Evolutionary conservation across 2,888 invertebrate genomes (phyloP).

Genomic region (Caprella mutica): DNA sequence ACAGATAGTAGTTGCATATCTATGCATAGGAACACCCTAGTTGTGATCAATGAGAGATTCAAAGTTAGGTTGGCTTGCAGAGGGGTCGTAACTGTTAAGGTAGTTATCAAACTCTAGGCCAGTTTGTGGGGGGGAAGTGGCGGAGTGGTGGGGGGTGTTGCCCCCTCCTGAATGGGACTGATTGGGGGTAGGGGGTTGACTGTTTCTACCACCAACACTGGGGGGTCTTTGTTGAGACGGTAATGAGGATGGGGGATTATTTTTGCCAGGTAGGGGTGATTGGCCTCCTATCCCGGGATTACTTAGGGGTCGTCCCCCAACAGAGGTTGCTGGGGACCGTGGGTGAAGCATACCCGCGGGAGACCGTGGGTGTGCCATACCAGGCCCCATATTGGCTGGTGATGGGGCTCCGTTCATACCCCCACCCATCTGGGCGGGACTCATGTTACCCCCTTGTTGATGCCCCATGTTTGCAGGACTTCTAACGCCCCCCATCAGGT

Average conservation of each 20-base stretch:
- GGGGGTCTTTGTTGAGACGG: conserved; percentile 5
- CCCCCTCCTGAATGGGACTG: conserved; percentile 15
- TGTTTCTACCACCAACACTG: conserved; percentile 25
- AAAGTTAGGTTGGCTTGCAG: no score
- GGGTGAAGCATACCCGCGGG: conserved; percentile 20
- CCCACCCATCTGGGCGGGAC: conserved; percentile 28
- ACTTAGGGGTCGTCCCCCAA: conserved; percentile 12
- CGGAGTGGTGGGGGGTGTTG: neutral
- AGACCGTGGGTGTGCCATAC: conserved; percentile 17
- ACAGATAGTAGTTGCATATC: no score
- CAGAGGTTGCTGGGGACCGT: conserved; percentile 18
- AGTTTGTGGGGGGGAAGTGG: neutral
- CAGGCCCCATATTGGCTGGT: conserved; percentile 21
- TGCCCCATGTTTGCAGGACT: conserved; percentile 29
- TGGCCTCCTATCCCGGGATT: conserved; percentile 10
- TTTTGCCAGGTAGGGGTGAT: neutral
- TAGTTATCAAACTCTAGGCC: no score
- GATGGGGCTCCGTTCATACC: conserved; percentile 25
- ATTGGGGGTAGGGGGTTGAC: conserved; percentile 30
- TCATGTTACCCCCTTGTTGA: conserved; percentile 16
- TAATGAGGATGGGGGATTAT: neutral
- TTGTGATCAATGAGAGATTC: no score
- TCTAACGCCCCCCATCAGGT: conserved; percentile 25
- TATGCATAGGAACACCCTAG: no score
- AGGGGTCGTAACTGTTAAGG: no score